Conservation (phyloP, 2,888 invertebrate species). For the Epistrophe grossulariae region DNA sequence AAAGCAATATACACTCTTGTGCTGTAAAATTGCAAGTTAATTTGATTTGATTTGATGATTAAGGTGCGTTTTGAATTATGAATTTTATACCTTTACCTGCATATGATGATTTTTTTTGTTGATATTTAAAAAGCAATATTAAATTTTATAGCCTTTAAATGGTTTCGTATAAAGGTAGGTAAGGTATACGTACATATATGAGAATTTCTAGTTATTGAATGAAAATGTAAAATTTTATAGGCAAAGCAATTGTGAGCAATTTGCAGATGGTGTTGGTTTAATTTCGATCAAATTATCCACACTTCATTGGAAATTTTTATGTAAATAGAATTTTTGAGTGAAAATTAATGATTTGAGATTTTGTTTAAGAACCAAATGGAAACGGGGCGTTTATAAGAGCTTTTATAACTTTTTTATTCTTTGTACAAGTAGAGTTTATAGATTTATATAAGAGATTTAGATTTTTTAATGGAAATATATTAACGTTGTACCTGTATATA, state of each 20-base stretch:
- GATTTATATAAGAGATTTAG: background rate
- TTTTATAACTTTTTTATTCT: background rate
- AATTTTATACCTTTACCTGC: constrained; percentile 37
- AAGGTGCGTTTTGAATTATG: constrained; percentile 66
- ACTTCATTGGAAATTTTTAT: background rate
- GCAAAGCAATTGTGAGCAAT: constrained; percentile 14
- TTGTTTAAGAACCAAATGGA: background rate
- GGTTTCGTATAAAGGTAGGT: background rate
- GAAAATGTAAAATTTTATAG: background rate
- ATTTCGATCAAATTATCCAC: constrained; percentile 25
- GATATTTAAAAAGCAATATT: constrained; percentile 33
- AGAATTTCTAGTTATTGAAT: constrained; percentile 3
- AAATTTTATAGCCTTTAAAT: constrained; percentile 16
- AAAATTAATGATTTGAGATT: background rate
- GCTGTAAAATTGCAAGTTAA: constrained; percentile 66
- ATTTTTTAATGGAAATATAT: background rate
- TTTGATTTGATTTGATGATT: constrained; percentile 69
- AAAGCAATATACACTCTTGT: constrained; percentile 1
- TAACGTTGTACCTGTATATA: background rate
- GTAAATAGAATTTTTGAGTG: background rate
- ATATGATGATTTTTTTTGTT: constrained; percentile 56
- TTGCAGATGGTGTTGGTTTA: constrained; percentile 45
- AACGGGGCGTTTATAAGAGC: background rate
- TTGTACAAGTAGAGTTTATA: too few relatives aligned
- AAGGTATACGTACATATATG: background rate